These are phyloP conservation scores for Nematopogon swammerdamellus DNA, from an alignment of 2,888 invertebrate species.

Conservation along the genomic window DNA sequence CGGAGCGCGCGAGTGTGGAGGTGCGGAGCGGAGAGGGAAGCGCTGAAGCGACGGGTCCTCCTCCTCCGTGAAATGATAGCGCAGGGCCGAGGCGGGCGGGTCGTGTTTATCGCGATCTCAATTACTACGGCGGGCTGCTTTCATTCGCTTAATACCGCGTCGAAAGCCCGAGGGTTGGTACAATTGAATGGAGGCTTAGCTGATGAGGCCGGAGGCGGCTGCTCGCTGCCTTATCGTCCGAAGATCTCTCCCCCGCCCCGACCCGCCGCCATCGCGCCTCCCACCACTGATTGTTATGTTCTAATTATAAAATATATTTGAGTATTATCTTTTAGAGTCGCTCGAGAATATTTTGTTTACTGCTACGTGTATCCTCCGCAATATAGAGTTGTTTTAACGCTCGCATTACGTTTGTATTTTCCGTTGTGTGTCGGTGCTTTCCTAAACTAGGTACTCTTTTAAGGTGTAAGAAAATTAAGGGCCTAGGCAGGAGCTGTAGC, in stretches of 20 bases:
- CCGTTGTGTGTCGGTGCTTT: too few species aligned
- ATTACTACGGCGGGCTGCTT: constrained; percentile 46
- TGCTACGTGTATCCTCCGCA: too few species aligned
- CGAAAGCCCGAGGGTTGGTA: constrained; percentile 14
- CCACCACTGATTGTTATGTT: neutral
- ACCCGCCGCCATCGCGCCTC: neutral
- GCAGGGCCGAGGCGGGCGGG: neutral
- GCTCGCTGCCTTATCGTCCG: constrained; percentile 17
- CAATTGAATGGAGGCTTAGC: neutral
- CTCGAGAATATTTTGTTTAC: too few species aligned
- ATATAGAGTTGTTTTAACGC: too few species aligned
- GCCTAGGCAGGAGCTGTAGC: too few species aligned
- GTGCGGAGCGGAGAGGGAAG: too few species aligned
- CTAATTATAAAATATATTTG: neutral
- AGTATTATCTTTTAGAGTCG: too few species aligned
- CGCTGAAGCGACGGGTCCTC: too few species aligned
- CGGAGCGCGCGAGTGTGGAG: too few species aligned
- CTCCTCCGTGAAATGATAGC: neutral
- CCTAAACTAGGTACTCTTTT: too few species aligned
- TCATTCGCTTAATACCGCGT: constrained; percentile 34
- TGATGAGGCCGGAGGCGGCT: constrained; percentile 11
- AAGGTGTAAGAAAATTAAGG: too few species aligned
- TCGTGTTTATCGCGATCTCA: constrained; percentile 48
- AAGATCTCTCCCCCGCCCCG: neutral
- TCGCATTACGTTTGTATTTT: too few species aligned